Evolutionary conservation across 2,888 invertebrate species (phyloP).

Genomic region (Sialis fuliginosa): DNA sequence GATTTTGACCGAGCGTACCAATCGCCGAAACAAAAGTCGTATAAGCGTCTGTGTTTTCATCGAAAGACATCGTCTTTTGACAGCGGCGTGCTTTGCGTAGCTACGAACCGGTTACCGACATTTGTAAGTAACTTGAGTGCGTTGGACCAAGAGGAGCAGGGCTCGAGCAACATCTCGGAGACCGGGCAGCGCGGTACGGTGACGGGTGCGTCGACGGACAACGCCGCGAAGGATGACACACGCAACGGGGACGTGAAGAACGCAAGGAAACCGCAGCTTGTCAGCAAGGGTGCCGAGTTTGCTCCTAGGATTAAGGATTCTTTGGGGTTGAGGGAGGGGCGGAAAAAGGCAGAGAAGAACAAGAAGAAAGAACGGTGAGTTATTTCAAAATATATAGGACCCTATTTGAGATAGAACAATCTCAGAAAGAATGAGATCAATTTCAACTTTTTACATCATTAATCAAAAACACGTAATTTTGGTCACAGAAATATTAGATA

Average conservation of each 20-base stretch:
- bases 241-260: neutral
- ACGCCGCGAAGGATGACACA: neutral
- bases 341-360: conserved; percentile 1
- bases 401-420: neutral
- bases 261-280: neutral
- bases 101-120: conserved; percentile 2
- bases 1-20: conserved; percentile 4
- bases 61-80: conserved; percentile 3
- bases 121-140: conserved; percentile 1
- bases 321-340: neutral
- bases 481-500: too few species aligned
- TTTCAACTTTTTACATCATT: too few species aligned
- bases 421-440: too few species aligned
- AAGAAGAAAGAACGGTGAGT: conserved; percentile 1
- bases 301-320: conserved; percentile 1
- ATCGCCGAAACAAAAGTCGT: conserved; percentile 1
- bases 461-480: too few species aligned
- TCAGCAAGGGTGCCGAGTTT: conserved; percentile 1
- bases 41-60: neutral
- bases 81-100: neutral
- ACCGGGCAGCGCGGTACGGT: too few species aligned
- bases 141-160: neutral
- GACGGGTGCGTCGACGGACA: neutral
- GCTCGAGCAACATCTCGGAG: neutral
- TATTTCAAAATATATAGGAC: too few species aligned